Conservation (phyloP, 2,797 vertebrate species). For the Diglossa cyanea region DNA sequence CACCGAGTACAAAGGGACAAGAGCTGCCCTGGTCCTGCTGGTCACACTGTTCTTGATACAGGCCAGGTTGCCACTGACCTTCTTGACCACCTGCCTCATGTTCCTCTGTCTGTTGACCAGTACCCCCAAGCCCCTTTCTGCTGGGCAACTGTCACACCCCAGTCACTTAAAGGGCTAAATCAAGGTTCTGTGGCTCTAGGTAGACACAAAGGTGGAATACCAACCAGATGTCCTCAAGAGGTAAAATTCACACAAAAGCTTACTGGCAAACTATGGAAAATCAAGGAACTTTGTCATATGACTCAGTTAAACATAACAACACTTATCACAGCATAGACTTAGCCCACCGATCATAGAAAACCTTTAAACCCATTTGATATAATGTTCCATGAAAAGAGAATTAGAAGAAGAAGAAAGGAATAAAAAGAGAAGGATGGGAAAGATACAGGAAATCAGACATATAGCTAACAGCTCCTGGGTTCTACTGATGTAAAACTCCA, state of each 20-base stretch:
- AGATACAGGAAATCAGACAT: background rate
- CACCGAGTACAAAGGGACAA: rapidly evolving
- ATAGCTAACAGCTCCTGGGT: background rate
- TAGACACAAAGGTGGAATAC: background rate
- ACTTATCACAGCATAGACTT: background rate
- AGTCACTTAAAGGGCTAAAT: background rate
- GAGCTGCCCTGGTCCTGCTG: background rate
- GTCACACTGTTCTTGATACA: background rate
- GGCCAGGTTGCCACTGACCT: background rate
- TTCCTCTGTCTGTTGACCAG: background rate
- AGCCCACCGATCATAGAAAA: background rate
- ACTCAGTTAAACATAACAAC: background rate
- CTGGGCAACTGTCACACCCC: background rate
- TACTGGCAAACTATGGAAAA: background rate
- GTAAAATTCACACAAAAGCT: background rate
- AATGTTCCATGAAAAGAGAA: background rate
- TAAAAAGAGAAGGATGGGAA: background rate
- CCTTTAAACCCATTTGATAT: background rate
- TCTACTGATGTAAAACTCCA: background rate
- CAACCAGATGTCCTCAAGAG: background rate
- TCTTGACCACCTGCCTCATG: background rate
- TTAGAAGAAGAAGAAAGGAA: background rate
- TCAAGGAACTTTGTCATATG: background rate
- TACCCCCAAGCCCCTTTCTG: background rate
- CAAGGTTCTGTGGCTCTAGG: background rate